Evolutionary conservation across 2,888 invertebrate genomes (phyloP).

Genomic region (Eupithecia exiguata): DNA sequence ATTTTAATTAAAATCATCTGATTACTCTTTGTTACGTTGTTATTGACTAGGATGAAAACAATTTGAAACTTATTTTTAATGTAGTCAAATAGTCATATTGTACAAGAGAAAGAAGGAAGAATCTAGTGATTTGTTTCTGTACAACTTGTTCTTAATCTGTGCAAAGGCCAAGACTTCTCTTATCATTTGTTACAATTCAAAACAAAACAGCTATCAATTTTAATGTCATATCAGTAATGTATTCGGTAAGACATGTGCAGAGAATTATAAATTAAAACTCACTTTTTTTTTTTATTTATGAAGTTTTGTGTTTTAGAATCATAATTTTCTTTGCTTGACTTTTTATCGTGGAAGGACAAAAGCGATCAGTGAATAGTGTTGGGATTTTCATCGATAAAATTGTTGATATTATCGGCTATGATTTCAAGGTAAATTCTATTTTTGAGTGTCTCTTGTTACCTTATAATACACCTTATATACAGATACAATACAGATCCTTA

Average conservation of each 20-base stretch:
- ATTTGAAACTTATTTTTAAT: too few species aligned
- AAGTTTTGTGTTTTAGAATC: background rate
- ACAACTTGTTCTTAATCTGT: background rate
- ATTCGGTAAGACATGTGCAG: constrained; percentile 4
- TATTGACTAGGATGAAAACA: too few species aligned
- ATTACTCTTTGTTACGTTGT: too few species aligned
- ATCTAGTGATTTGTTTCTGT: background rate
- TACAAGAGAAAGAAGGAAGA: too few species aligned
- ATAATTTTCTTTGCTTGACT: background rate
- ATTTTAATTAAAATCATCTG: too few species aligned
- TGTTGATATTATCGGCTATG: background rate
- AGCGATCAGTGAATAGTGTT: background rate
- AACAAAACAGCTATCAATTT: constrained; percentile 8
- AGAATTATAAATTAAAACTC: background rate
- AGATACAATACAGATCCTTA: too few species aligned
- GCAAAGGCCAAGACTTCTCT: constrained; percentile 16
- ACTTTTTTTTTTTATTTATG: background rate
- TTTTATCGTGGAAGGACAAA: background rate
- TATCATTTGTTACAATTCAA: constrained; percentile 23
- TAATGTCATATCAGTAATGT: constrained; percentile 23
- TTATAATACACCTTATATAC: too few species aligned
- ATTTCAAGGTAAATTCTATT: background rate
- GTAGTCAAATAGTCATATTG: too few species aligned
- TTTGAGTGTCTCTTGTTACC: background rate
- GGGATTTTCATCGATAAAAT: background rate